phyloP scores from a whole-genome alignment of 2,113 vertebrate genomes.

The Notarius quadriscutis region DNA sequence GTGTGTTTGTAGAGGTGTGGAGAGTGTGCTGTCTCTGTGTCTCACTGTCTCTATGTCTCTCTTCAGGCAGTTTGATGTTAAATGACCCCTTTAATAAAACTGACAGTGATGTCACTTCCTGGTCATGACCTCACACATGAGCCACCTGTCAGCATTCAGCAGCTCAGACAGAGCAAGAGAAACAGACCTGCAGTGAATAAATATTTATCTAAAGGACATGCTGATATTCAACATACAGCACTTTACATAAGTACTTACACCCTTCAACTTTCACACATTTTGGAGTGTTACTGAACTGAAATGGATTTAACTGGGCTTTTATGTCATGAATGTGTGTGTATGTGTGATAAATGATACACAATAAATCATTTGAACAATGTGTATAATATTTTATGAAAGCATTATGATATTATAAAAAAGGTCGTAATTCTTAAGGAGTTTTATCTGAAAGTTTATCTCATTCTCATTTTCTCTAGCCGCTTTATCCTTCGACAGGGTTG shows the following conservation, averaged over 20 bases:
- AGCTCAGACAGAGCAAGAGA: neutral
- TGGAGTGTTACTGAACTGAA: neutral
- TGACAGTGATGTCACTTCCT: neutral
- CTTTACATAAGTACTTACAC: neutral
- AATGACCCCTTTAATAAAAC: neutral
- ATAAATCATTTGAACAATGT: neutral
- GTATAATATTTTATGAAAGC: neutral
- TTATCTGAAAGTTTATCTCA: neutral
- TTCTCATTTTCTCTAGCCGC: no score
- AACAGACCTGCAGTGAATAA: neutral
- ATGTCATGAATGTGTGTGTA: neutral
- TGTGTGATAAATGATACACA: neutral
- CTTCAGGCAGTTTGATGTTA: neutral
- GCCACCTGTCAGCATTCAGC: slow-evolving; percentile 1
- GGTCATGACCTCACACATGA: slow-evolving; percentile 8
- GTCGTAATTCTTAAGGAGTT: neutral
- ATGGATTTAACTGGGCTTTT: neutral
- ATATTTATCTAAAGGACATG: neutral
- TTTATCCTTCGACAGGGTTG: no score
- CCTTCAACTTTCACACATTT: neutral
- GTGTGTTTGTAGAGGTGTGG: neutral
- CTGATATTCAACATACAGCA: neutral
- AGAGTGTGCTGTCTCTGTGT: neutral
- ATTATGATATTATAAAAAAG: neutral
- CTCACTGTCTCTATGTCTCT: neutral